Conservation (phyloP, 2,888 invertebrate species). For the Drosophila pseudotakahashii region DNA sequence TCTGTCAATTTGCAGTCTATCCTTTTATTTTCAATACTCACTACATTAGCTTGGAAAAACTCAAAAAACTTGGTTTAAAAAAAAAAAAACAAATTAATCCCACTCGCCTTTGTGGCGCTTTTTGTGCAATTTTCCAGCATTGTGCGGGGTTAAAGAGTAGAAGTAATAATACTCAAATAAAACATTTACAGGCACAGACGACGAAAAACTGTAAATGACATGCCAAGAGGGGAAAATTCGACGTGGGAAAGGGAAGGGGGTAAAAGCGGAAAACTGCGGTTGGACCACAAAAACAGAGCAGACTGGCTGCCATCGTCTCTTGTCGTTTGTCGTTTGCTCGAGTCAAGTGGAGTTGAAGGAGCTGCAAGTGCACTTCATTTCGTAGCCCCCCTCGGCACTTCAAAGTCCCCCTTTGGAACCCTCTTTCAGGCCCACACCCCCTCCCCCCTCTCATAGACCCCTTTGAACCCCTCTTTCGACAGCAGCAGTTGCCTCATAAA, state of each 20-base stretch:
- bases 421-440: not conserved
- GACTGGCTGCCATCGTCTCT: slow-evolving; percentile 48
- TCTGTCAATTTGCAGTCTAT: too few species aligned
- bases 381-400: slow-evolving; percentile 34
- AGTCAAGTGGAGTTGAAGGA: slow-evolving; percentile 73
- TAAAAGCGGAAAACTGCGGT: slow-evolving; percentile 32
- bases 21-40: slow-evolving; percentile 2
- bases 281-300: slow-evolving; percentile 59
- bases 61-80: slow-evolving; percentile 3
- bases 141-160: slow-evolving; percentile 64
- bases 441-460: not conserved
- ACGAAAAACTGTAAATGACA: slow-evolving; percentile 76
- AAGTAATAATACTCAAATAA: slow-evolving; percentile 78
- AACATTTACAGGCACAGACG: slow-evolving; percentile 75
- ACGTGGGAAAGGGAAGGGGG: not conserved
- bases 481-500: slow-evolving; percentile 59
- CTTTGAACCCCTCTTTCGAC: slow-evolving; percentile 3
- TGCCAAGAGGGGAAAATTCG: slow-evolving; percentile 25
- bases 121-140: slow-evolving; percentile 29
- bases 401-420: not conserved
- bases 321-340: slow-evolving; percentile 50
- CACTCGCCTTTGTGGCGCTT: slow-evolving; percentile 8
- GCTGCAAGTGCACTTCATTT: slow-evolving; percentile 75
- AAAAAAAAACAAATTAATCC: not conserved
- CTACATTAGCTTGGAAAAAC: slow-evolving; percentile 13